Conservation (phyloP, 2,797 vertebrate genomes). For the Gila robusta region DNA sequence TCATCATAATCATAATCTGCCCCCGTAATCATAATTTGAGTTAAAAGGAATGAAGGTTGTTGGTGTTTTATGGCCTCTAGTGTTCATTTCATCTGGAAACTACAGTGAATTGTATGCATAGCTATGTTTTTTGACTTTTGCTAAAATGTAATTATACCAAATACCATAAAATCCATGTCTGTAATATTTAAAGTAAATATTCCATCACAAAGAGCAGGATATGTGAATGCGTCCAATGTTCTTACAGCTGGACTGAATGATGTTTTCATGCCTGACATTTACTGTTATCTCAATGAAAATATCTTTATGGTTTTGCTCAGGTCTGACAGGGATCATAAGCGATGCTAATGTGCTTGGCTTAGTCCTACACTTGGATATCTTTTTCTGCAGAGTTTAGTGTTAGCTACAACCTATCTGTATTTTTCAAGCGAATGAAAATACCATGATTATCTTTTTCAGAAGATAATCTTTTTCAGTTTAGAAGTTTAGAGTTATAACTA, state of each 20-base stretch:
- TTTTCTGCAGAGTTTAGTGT: conserved; percentile 11
- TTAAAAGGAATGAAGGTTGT: neutral
- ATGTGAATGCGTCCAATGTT: conserved; percentile 39
- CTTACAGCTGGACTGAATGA: conserved; percentile 50
- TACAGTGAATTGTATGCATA: neutral
- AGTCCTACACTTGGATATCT: neutral
- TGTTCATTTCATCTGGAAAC: neutral
- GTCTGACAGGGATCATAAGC: conserved; percentile 14
- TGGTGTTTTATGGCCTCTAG: neutral
- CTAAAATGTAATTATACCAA: neutral
- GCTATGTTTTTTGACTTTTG: neutral
- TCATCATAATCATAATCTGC: neutral
- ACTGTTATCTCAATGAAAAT: conserved; percentile 44
- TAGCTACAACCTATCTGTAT: conserved; percentile 5
- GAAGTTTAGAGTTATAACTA: neutral
- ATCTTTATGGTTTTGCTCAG: conserved; percentile 24
- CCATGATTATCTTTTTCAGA: conserved; percentile 8
- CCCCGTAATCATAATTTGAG: neutral
- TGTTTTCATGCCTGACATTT: conserved; percentile 49
- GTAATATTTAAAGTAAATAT: conserved; percentile 56
- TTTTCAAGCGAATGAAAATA: neutral
- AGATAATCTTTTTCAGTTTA: conserved; percentile 1
- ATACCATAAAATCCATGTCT: conserved; percentile 34
- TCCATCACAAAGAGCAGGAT: conserved; percentile 50
- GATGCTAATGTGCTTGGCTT: conserved; percentile 24